phyloP scores from a whole-genome alignment of 2,888 invertebrate genomes.

The Dendrolimus houi region DNA sequence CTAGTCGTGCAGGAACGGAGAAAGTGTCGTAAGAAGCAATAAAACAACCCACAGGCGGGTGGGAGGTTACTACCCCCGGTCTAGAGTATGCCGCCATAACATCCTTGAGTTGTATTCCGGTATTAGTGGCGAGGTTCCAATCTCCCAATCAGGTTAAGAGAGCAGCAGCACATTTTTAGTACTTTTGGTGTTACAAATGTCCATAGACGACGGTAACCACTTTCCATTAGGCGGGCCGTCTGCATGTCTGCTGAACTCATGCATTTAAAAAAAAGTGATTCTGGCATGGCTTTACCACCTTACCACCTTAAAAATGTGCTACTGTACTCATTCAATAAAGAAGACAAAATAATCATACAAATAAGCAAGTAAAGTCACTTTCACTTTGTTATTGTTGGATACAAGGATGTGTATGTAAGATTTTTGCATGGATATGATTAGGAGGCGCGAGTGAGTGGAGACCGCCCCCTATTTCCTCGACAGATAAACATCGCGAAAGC shows the following conservation, averaged over 20 bases:
- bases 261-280: too few relatives aligned
- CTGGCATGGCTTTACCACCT: too few relatives aligned
- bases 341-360: background rate
- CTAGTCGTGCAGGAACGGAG: background rate
- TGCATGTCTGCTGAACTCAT: background rate
- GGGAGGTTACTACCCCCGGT: background rate
- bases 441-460: slow-evolving; percentile 10
- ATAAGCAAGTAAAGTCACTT: too few relatives aligned
- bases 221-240: background rate
- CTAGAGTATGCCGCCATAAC: background rate
- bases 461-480: slow-evolving; percentile 19
- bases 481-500: slow-evolving; percentile 35
- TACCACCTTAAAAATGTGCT: too few relatives aligned
- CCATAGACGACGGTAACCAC: background rate
- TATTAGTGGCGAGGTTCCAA: background rate
- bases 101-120: background rate
- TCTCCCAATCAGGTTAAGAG: background rate
- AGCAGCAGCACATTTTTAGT: background rate
- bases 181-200: background rate
- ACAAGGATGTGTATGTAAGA: too few relatives aligned
- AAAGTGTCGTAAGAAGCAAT: background rate
- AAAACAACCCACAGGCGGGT: background rate
- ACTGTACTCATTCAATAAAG: background rate
- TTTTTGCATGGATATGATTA: background rate
- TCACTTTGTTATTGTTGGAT: too few relatives aligned